These are phyloP conservation scores for Formica exsecta DNA, from an alignment of 1,140 invertebrate species.

Conservation along the genomic window DNA sequence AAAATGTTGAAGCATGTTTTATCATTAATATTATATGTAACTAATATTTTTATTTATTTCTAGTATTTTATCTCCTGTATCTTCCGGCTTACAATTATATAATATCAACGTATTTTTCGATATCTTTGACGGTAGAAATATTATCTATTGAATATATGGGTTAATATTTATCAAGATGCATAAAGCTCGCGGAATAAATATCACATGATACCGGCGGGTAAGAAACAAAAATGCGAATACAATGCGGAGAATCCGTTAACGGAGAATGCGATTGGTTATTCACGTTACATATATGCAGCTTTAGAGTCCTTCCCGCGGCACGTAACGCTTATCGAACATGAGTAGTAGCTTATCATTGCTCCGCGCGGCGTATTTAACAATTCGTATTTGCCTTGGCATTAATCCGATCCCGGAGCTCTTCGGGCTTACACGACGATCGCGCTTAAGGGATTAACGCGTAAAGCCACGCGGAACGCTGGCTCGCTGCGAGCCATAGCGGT, in stretches of 20 bases:
- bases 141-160: not conserved
- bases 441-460: conserved; percentile 73
- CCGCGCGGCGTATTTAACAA: conserved; percentile 73
- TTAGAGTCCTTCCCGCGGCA: conserved; percentile 41
- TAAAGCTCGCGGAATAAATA: conserved; percentile 1
- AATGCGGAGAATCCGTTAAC: not conserved
- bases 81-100: not conserved
- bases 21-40: not conserved
- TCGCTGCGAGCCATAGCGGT: conserved; percentile 42
- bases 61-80: not conserved
- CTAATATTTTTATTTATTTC: conserved; percentile 17
- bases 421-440: conserved; percentile 71
- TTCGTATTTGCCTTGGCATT: conserved; percentile 77
- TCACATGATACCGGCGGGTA: not conserved
- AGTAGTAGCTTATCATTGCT: conserved; percentile 73
- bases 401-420: conserved; percentile 72
- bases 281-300: conserved; percentile 47
- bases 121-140: not conserved
- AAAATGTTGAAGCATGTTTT: not conserved
- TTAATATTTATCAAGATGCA: conserved; percentile 9
- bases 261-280: conserved; percentile 55
- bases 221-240: not conserved
- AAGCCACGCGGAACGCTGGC: conserved; percentile 64
- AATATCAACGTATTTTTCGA: not conserved
- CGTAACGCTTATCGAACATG: conserved; percentile 71